Evolutionary conservation across 1,140 invertebrate species (phyloP), one percentile per base, ranked within the genome.

Genomic region (Drosophila tani): DNA sequence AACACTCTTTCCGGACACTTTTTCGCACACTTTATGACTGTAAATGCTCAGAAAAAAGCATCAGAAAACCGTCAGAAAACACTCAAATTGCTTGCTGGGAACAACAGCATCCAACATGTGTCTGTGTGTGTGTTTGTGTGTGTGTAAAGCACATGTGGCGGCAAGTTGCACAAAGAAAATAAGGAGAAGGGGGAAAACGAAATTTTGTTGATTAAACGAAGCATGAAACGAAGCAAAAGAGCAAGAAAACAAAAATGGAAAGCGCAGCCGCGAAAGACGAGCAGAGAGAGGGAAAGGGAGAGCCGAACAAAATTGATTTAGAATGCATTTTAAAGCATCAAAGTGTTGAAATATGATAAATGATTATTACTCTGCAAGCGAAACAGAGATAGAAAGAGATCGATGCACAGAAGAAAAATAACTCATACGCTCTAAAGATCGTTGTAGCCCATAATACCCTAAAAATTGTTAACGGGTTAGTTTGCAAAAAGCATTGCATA

Each of bases 261-360:
- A 78, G 75, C 74, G 64, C 64, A 78, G 64, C 75, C 75, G 67
- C 64, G 19, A 67, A 65, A 75, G 57, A 15, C 29, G 47, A 5
- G n/a, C 27, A 43, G 14, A 51, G 57, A 11, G 21, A 50, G 50
- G 21, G 65, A 17, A 63, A 46, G 21, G 17, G 41, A 68, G 66
- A 76, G 58, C 62, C 50, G 59, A 86, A 91, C 85, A 66, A 90
- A 90, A 90, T 90, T 91, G 81, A 90, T 90, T 90, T 90, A 87
- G 81, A 90, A 91, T 91, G 86, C 86, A 91, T 86, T 91, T 91
- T 91, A 85, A 91, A 82, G 82, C 86, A 91, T 91, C 73, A 91
- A 91, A 80, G 86, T 91, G 86, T 91, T 91, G 86, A 91, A 91
- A 91, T 78, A 82, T 86, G 86, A 91, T 91, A 75, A 91, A 91